Percentiles rank a stretch among this genome's conserved stretches.
These are phyloP conservation scores for Petroica traversi DNA, from an alignment of 2,113 vertebrate species.

Conservation along the genomic window DNA sequence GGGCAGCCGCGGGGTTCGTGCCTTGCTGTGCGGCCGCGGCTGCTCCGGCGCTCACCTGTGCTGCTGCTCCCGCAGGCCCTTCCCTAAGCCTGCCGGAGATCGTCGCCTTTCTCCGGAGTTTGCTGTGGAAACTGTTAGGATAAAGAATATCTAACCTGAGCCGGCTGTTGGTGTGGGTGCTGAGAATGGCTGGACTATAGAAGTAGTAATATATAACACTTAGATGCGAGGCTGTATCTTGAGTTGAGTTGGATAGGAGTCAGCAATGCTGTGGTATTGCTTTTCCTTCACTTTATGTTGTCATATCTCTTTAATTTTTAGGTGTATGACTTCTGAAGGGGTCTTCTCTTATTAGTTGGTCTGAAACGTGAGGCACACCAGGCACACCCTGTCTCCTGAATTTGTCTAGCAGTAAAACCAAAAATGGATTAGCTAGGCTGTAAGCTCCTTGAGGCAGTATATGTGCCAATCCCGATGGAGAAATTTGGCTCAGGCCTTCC, in stretches of 20 bases:
- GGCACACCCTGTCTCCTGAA: not conserved
- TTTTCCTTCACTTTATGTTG: not conserved
- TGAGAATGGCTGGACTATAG: not conserved
- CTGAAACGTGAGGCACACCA: not conserved
- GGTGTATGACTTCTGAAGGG: not conserved
- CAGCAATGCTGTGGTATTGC: not conserved
- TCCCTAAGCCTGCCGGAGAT: not conserved
- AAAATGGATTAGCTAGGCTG: not conserved
- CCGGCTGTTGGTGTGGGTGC: no score
- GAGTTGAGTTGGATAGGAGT: not conserved
- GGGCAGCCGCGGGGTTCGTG: not conserved
- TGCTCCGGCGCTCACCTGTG: not conserved
- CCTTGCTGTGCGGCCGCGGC: fast-evolving
- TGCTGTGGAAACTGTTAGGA: fast-evolving
- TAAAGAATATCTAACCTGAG: not conserved
- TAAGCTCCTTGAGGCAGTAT: not conserved
- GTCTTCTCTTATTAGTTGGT: not conserved
- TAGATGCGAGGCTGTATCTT: not conserved
- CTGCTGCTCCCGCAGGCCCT: not conserved
- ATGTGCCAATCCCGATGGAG: not conserved
- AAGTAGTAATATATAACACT: fast-evolving
- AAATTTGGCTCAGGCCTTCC: not conserved
- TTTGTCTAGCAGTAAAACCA: not conserved
- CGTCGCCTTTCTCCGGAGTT: not conserved
- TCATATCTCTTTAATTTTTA: not conserved